Evolutionary conservation across 2,888 invertebrate species (phyloP).

Genomic region (Phasia obesa): DNA sequence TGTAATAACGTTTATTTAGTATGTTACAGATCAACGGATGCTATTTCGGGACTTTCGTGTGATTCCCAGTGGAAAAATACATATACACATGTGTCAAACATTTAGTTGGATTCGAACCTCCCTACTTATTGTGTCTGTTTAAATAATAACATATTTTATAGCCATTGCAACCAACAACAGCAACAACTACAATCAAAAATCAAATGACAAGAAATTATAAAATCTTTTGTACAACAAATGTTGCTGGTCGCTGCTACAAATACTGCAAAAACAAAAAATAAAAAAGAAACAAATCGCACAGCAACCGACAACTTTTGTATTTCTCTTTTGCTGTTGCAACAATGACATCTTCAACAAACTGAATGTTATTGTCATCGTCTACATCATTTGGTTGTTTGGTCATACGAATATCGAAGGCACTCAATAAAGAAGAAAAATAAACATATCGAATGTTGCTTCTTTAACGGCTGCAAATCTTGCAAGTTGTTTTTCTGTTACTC

Average conservation of each 20-base stretch:
- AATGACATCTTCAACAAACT: constrained; percentile 63
- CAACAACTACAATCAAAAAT: constrained; percentile 48
- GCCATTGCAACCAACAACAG: constrained; percentile 46
- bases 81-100: too few species aligned
- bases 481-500: not conserved
- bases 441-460: constrained; percentile 58
- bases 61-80: too few species aligned
- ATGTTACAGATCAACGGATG: too few species aligned
- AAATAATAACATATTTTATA: too few species aligned
- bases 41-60: too few species aligned
- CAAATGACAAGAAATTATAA: constrained; percentile 72
- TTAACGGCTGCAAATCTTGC: constrained; percentile 23
- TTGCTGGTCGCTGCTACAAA: constrained; percentile 30
- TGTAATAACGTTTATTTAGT: too few species aligned
- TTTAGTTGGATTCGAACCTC: too few species aligned
- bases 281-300: constrained; percentile 56
- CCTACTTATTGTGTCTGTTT: too few species aligned
- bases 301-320: constrained; percentile 49
- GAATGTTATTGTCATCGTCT: constrained; percentile 66
- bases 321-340: constrained; percentile 17
- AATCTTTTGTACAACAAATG: constrained; percentile 70
- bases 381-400: constrained; percentile 54
- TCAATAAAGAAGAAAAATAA: constrained; percentile 22
- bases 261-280: constrained; percentile 37
- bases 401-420: constrained; percentile 55